Evolutionary conservation across 2,113 vertebrate genomes (phyloP).

Genomic region (Haliaeetus leucogaster): DNA sequence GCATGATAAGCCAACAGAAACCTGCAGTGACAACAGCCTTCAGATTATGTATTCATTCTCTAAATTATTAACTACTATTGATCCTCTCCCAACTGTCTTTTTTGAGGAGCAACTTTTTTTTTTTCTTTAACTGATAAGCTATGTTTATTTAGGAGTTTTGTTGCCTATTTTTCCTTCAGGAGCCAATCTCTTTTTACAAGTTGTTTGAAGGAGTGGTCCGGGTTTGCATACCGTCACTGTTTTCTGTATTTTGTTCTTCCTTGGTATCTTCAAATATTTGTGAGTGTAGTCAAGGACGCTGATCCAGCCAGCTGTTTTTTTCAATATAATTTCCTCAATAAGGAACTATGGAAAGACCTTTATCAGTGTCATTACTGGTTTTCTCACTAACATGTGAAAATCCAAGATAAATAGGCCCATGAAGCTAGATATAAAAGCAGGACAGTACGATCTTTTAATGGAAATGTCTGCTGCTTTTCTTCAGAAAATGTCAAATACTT

Average conservation of each 20-base stretch:
- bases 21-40: background rate
- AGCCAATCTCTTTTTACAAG: background rate
- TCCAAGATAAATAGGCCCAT: background rate
- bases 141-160: background rate
- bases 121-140: background rate
- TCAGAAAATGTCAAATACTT: background rate
- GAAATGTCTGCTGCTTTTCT: background rate
- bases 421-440: background rate
- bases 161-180: background rate
- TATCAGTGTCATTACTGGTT: background rate
- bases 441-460: background rate
- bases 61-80: constrained; percentile 5
- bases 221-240: background rate
- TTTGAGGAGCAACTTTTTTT: background rate
- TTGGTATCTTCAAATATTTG: background rate
- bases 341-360: background rate
- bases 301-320: background rate
- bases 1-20: background rate
- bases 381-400: background rate
- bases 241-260: background rate
- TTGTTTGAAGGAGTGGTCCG: background rate
- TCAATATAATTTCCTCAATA: background rate
- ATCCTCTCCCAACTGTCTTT: background rate
- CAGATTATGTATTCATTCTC: background rate
- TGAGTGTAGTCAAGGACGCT: background rate